Evolutionary conservation across 2,888 invertebrate species (phyloP).

Genomic region (Psylliodes chrysocephalus): DNA sequence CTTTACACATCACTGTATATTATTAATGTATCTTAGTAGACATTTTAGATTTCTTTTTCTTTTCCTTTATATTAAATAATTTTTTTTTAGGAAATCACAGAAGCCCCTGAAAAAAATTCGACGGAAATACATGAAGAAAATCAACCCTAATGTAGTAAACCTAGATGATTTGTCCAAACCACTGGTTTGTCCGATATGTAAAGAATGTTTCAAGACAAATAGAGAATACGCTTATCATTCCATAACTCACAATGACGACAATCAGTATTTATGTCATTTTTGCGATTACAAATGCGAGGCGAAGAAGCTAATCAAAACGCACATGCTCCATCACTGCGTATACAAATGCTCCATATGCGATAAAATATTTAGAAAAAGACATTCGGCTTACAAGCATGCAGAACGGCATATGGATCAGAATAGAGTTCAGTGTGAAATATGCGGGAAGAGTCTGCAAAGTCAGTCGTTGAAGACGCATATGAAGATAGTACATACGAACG

Average conservation of each 20-base stretch:
- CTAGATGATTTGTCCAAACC: constrained; percentile 53
- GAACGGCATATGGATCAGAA: constrained; percentile 51
- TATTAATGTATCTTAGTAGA: too few species aligned
- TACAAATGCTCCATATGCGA: constrained; percentile 42
- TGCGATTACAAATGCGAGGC: constrained; percentile 52
- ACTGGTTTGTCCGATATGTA: constrained; percentile 67
- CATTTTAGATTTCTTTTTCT: too few species aligned
- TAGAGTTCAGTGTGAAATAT: constrained; percentile 52
- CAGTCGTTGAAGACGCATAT: constrained; percentile 49
- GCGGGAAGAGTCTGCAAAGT: constrained; percentile 50
- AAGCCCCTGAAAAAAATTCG: not conserved
- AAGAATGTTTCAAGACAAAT: constrained; percentile 64
- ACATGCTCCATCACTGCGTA: constrained; percentile 43
- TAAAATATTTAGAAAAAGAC: constrained; percentile 46
- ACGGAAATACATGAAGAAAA: constrained; percentile 19
- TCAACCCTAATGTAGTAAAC: constrained; percentile 25
- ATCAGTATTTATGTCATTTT: constrained; percentile 55
- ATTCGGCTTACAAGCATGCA: constrained; percentile 49
- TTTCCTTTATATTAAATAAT: not conserved
- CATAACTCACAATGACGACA: constrained; percentile 51
- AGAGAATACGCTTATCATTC: constrained; percentile 57
- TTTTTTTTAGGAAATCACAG: constrained; percentile 4
- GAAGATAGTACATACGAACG: constrained; percentile 51
- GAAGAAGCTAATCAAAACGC: constrained; percentile 53
- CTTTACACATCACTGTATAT: too few species aligned